Evolutionary conservation across 2,888 invertebrate genomes (phyloP).

Genomic region (Sturmia bella): DNA sequence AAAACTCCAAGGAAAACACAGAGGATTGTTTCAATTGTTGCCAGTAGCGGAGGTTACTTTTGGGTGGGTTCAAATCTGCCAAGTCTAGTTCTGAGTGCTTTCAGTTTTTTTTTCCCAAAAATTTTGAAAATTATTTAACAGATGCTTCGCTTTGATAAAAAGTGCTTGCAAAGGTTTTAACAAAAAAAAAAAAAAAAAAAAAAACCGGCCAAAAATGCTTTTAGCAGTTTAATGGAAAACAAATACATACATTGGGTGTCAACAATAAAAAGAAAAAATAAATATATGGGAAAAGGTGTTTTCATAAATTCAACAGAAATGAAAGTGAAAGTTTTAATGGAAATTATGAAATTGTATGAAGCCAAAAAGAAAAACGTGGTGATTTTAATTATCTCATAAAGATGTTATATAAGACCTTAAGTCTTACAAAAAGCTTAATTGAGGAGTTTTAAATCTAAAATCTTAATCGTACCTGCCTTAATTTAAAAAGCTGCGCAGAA

Average conservation of each 20-base stretch:
- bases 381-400: no score
- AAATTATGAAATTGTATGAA: constrained; percentile 55
- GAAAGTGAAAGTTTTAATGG: constrained; percentile 60
- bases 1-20: background rate
- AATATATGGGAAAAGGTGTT: constrained; percentile 28
- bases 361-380: background rate
- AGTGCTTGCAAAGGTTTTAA: constrained; percentile 18
- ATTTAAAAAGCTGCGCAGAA: no score
- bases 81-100: no score
- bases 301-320: constrained; percentile 19
- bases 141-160: constrained; percentile 54
- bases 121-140: constrained; percentile 38
- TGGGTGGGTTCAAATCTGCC: background rate
- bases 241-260: background rate
- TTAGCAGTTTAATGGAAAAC: background rate
- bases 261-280: background rate
- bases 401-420: constrained; percentile 7
- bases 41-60: constrained; percentile 8
- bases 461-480: no score
- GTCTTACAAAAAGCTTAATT: background rate
- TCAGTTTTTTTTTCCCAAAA: background rate
- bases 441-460: background rate
- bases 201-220: background rate
- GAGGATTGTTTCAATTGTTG: background rate
- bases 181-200: background rate